These are phyloP conservation scores for Andricus curvator DNA, from an alignment of 2,888 invertebrate species.

Conservation along the genomic window DNA sequence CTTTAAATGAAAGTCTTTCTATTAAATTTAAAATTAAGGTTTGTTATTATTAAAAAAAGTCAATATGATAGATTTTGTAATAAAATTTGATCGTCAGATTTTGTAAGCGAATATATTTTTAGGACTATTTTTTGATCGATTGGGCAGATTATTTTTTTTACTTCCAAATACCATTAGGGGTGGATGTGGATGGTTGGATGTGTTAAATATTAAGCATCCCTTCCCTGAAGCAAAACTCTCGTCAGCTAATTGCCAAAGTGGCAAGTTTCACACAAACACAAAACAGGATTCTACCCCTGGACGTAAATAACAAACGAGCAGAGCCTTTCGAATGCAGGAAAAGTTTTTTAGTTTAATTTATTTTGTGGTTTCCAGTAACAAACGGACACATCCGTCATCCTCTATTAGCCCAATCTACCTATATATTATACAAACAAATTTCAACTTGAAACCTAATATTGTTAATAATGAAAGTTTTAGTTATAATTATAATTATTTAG, in stretches of 20 bases:
- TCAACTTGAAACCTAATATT: not conserved
- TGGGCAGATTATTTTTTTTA: not conserved
- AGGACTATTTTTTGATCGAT: not conserved
- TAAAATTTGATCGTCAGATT: too few relatives aligned
- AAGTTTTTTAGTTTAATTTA: constrained; percentile 69
- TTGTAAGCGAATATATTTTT: not conserved
- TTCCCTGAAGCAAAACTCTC: not conserved
- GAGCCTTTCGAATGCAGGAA: constrained; percentile 57
- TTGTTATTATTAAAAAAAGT: too few relatives aligned
- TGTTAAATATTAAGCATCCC: constrained; percentile 1
- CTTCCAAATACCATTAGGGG: not conserved
- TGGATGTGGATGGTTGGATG: not conserved
- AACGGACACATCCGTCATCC: constrained; percentile 57
- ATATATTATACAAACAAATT: not conserved
- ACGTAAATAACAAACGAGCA: constrained; percentile 58
- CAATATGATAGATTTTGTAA: too few relatives aligned
- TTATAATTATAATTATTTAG: not conserved
- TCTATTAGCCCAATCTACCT: not conserved
- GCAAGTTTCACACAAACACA: constrained; percentile 44
- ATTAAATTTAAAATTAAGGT: too few relatives aligned
- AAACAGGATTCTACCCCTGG: not conserved
- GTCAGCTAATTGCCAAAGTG: constrained; percentile 48
- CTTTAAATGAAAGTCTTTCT: too few relatives aligned
- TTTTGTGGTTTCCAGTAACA: constrained; percentile 64
- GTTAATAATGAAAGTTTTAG: too few relatives aligned